A percentile compares a stretch with the other conserved stretches of the same genome.
Evolutionary conservation across 2,797 vertebrate genomes (phyloP).

Genomic region (Gymnothorax reevesii): DNA sequence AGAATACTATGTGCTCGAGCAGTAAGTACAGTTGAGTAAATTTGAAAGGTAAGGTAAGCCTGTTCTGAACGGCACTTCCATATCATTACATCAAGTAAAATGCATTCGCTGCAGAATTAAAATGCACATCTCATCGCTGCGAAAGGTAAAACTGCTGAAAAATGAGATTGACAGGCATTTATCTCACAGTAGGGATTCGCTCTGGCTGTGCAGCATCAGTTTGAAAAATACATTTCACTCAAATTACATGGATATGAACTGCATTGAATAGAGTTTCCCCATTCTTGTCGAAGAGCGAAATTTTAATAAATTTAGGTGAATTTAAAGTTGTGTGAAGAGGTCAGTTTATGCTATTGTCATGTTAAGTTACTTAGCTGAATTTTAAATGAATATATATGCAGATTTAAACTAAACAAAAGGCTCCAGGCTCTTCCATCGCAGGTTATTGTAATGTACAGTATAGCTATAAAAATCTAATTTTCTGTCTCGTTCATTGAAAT

Average conservation of each 20-base stretch:
- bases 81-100: background rate
- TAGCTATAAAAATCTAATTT: constrained; percentile 15
- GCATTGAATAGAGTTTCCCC: background rate
- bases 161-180: background rate
- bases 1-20: background rate
- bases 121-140: background rate
- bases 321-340: no score
- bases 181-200: background rate
- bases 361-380: constrained; percentile 17
- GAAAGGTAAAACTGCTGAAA: background rate
- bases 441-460: constrained; percentile 16
- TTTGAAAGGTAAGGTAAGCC: no score
- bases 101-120: background rate
- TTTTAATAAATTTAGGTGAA: no score
- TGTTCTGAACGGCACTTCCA: background rate
- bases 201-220: background rate
- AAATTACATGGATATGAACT: background rate
- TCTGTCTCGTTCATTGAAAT: constrained; percentile 2
- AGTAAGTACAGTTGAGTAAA: no score
- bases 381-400: constrained; percentile 15
- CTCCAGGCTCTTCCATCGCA: background rate
- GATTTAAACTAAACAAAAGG: constrained; percentile 23
- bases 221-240: background rate
- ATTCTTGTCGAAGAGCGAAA: background rate
- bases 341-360: constrained; percentile 3